These are phyloP conservation scores for Macaria notata DNA, from an alignment of 2,888 invertebrate genomes.

Conservation along the genomic window DNA sequence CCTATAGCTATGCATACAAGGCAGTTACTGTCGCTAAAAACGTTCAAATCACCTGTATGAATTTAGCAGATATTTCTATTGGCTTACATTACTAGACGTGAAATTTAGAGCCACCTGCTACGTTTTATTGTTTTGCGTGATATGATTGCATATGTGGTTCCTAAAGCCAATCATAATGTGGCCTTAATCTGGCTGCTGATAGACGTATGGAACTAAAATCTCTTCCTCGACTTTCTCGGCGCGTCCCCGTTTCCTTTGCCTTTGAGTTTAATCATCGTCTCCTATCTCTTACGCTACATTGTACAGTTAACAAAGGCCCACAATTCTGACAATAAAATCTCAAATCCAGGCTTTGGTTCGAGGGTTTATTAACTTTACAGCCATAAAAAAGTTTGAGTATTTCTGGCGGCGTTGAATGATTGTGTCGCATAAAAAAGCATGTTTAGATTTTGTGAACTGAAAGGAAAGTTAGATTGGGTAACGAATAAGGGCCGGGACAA, in stretches of 20 bases:
- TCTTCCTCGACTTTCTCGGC: background rate
- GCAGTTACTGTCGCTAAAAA: too few relatives aligned
- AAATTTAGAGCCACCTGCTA: too few relatives aligned
- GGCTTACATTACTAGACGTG: too few relatives aligned
- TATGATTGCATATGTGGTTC: too few relatives aligned
- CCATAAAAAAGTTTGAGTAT: constrained; percentile 14
- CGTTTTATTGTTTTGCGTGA: too few relatives aligned
- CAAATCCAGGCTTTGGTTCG: constrained; percentile 17
- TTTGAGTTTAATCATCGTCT: constrained; percentile 17
- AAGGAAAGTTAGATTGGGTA: constrained; percentile 25
- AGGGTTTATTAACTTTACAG: constrained; percentile 14
- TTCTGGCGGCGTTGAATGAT: constrained; percentile 9
- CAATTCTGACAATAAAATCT: constrained; percentile 21
- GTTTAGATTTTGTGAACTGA: constrained; percentile 15
- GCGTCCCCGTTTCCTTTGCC: constrained; percentile 4
- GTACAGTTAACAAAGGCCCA: constrained; percentile 20
- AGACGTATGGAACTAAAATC: too few relatives aligned
- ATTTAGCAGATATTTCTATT: too few relatives aligned
- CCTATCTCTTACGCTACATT: constrained; percentile 23
- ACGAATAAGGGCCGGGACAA: constrained; percentile 24
- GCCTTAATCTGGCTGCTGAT: too few relatives aligned
- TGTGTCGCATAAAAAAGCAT: constrained; percentile 18
- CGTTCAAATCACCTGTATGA: too few relatives aligned
- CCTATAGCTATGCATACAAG: too few relatives aligned
- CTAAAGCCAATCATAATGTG: too few relatives aligned